Conservation (phyloP, 2,113 vertebrate genomes). For the Zingel zingel region DNA sequence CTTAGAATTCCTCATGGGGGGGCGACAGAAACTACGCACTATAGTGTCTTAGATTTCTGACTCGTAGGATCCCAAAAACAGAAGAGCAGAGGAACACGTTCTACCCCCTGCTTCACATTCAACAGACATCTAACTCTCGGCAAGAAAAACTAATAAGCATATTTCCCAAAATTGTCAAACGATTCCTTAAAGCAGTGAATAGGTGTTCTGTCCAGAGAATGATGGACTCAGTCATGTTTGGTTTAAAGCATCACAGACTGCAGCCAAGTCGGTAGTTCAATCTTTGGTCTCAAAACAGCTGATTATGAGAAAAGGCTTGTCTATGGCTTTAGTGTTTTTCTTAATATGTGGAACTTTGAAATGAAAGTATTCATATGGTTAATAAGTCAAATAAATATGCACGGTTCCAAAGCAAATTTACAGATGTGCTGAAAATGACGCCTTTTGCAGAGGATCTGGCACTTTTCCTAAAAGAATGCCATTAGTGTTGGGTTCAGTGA, state of each 20-base stretch:
- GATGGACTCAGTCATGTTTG: not conserved
- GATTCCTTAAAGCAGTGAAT: not conserved
- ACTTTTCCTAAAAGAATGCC: slow-evolving; percentile 32
- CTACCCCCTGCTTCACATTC: no score
- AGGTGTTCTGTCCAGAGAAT: not conserved
- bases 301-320: slow-evolving; percentile 39
- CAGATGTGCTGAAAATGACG: slow-evolving; percentile 54
- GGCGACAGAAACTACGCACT: no score
- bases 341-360: slow-evolving; percentile 37
- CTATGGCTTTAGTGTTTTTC: slow-evolving; percentile 36
- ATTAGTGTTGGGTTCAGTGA: slow-evolving; percentile 46
- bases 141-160: not conserved
- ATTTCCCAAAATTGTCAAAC: not conserved
- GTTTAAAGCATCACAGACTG: not conserved
- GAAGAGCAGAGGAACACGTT: no score
- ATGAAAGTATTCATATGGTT: slow-evolving; percentile 56
- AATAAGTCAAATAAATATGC: slow-evolving; percentile 56
- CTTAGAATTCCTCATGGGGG: no score
- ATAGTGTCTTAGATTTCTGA: no score
- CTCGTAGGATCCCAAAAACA: no score
- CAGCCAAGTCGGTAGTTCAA: slow-evolving; percentile 34
- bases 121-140: not conserved
- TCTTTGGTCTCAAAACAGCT: slow-evolving; percentile 32
- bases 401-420: slow-evolving; percentile 26
- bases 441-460: slow-evolving; percentile 39